These are phyloP conservation scores for Brachionus plicatilis DNA, from an alignment of 1,140 invertebrate genomes.

Conservation along the genomic window DNA sequence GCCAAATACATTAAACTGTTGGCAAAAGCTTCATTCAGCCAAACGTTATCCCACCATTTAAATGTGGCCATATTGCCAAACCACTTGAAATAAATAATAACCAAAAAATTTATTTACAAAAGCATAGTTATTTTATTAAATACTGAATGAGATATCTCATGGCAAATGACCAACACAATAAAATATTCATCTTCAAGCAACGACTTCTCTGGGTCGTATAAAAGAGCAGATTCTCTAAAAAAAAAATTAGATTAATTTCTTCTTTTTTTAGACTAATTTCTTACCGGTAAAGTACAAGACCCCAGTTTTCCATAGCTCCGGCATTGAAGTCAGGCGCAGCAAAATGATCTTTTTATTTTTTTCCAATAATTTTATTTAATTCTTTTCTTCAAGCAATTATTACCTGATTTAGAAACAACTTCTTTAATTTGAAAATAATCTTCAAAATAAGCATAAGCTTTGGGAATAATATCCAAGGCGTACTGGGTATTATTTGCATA, in stretches of 20 bases:
- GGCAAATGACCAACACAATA: slow-evolving; percentile 50
- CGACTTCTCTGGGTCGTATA: slow-evolving; percentile 50
- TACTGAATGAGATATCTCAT: slow-evolving; percentile 52
- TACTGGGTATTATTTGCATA: slow-evolving; percentile 49
- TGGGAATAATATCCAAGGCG: slow-evolving; percentile 44
- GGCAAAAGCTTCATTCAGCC: slow-evolving; percentile 59
- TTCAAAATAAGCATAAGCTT: slow-evolving; percentile 8
- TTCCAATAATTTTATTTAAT: background rate
- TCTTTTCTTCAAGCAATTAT: too few species aligned
- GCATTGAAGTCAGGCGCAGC: slow-evolving; percentile 57
- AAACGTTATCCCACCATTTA: slow-evolving; percentile 58
- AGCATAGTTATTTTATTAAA: background rate
- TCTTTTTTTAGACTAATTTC: background rate
- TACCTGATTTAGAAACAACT: slow-evolving; percentile 34
- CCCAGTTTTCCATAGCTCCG: slow-evolving; percentile 59
- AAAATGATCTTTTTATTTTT: slow-evolving; percentile 54
- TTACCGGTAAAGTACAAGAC: slow-evolving; percentile 53
- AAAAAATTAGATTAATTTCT: background rate
- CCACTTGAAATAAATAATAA: slow-evolving; percentile 45
- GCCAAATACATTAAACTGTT: slow-evolving; percentile 54
- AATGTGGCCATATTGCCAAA: slow-evolving; percentile 59
- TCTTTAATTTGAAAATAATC: slow-evolving; percentile 38
- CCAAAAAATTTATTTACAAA: background rate
- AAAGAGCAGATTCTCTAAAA: slow-evolving; percentile 48
- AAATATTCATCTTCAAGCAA: slow-evolving; percentile 49